Evolutionary conservation across 1,140 invertebrate genomes (phyloP).

Genomic region (Cydia splendana): DNA sequence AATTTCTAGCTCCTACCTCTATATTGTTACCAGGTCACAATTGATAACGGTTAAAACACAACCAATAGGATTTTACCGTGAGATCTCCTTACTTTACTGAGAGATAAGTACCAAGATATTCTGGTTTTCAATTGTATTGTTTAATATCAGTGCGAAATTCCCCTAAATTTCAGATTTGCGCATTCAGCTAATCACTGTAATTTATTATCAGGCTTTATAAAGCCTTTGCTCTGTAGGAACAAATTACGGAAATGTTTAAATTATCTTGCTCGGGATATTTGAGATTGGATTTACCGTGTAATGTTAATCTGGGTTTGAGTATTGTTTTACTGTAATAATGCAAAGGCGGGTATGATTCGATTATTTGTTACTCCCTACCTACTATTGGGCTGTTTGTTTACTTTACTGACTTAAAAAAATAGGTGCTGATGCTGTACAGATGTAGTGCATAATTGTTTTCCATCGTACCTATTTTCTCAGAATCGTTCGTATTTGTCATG

Average conservation of each 20-base stretch:
- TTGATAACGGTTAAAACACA: background rate
- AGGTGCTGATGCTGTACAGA: no score
- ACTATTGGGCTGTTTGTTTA: background rate
- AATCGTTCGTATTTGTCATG: no score
- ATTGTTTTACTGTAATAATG: background rate
- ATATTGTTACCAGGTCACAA: background rate
- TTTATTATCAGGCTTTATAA: background rate
- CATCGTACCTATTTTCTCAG: no score
- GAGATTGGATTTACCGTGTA: background rate
- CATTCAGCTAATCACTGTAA: slow-evolving; percentile 15
- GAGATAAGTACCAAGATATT: background rate
- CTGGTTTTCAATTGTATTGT: background rate
- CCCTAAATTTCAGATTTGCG: background rate
- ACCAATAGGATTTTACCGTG: background rate
- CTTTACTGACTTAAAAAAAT: background rate
- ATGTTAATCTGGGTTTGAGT: slow-evolving; percentile 1
- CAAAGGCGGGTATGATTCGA: background rate
- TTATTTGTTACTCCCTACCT: background rate
- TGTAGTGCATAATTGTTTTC: no score
- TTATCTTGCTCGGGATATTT: background rate
- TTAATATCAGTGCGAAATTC: background rate
- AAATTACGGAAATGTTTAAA: slow-evolving; percentile 14
- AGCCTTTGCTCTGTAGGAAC: background rate
- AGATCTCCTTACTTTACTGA: background rate
- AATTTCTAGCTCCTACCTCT: background rate